phyloP scores from a whole-genome alignment of 2,113 vertebrate species.

The Coregonus clupeaformis region DNA sequence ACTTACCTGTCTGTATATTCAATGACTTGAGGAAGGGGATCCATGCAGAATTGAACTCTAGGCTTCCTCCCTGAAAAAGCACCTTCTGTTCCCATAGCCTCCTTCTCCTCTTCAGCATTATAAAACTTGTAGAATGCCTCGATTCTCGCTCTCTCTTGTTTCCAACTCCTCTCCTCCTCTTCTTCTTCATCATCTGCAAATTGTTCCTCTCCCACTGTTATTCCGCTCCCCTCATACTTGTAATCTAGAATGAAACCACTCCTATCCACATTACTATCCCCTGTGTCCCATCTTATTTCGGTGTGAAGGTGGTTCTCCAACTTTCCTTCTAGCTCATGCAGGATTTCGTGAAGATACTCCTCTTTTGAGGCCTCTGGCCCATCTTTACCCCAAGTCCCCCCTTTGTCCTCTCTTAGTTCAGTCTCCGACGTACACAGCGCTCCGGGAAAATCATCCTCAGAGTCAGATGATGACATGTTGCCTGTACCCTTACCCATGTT shows the following conservation, averaged over 20 bases:
- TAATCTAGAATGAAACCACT: constrained; percentile 48
- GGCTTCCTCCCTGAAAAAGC: constrained; percentile 49
- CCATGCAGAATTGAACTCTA: constrained; percentile 62
- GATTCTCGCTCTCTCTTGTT: constrained; percentile 68
- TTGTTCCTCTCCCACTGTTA: constrained; percentile 28
- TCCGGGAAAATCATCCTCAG: not conserved
- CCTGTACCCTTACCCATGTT: constrained; percentile 24
- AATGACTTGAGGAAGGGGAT: constrained; percentile 56
- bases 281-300: constrained; percentile 19
- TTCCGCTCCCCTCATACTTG: constrained; percentile 9
- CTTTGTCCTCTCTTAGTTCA: constrained; percentile 26
- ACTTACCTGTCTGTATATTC: constrained; percentile 57
- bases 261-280: constrained; percentile 37
- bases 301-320: not conserved
- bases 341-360: not conserved
- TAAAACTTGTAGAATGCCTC: constrained; percentile 70
- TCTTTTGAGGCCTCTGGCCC: constrained; percentile 8
- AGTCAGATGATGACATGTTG: constrained; percentile 6
- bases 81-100: constrained; percentile 47
- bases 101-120: constrained; percentile 37
- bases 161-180: constrained; percentile 61
- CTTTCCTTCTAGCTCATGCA: constrained; percentile 20
- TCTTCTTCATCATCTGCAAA: constrained; percentile 40
- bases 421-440: not conserved
- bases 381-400: constrained; percentile 22